phyloP scores from a whole-genome alignment of 2,113 vertebrate species.

The Epinephelus fuscoguttatus region DNA sequence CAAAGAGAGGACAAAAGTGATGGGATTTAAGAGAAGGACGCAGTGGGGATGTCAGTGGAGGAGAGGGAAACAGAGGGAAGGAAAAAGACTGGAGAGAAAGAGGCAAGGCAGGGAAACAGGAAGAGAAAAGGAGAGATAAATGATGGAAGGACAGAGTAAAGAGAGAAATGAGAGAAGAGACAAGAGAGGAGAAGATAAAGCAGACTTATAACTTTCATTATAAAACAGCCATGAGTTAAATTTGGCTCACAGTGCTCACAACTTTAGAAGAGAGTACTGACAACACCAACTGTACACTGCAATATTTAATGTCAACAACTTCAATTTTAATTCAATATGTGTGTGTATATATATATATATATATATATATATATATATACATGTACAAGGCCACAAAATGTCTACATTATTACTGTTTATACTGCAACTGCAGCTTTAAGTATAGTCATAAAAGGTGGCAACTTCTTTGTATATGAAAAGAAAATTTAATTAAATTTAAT shows the following conservation, averaged over 20 bases:
- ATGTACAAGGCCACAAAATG: background rate
- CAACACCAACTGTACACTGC: background rate
- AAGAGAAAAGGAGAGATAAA: background rate
- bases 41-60: constrained; percentile 1
- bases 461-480: background rate
- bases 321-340: no score
- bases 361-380: no score
- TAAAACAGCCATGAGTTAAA: constrained; percentile 29
- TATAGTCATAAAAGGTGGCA: background rate
- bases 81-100: background rate
- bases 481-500: background rate
- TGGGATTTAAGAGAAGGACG: constrained; percentile 23
- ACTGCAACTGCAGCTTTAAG: background rate
- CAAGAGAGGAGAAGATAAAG: background rate
- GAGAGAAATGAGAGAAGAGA: constrained; percentile 1
- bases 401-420: background rate
- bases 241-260: constrained; percentile 6
- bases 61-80: background rate
- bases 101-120: background rate
- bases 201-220: constrained; percentile 37
- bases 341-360: no score
- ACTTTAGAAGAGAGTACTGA: background rate
- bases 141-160: background rate
- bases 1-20: constrained; percentile 24
- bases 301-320: background rate